These are phyloP conservation scores for Taenaris catops DNA, from an alignment of 2,888 invertebrate species.

Conservation along the genomic window DNA sequence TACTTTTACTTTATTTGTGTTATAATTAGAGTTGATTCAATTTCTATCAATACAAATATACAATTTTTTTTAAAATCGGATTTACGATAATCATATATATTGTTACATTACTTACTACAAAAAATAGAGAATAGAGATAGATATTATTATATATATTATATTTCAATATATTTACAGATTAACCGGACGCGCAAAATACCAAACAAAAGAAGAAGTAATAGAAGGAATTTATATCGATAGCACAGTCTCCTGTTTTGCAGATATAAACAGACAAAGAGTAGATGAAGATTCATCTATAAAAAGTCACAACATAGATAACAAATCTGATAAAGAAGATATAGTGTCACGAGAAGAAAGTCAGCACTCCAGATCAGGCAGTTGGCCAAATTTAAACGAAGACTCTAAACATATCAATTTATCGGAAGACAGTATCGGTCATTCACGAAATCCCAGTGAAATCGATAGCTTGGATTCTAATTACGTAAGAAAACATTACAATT, in stretches of 20 bases:
- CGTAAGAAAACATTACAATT: conserved; percentile 77
- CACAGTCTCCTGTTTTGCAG: conserved; percentile 72
- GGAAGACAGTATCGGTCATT: conserved; percentile 72
- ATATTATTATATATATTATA: conserved; percentile 10
- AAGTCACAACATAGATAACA: conserved; percentile 40
- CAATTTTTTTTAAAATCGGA: too few relatives aligned
- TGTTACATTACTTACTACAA: too few relatives aligned
- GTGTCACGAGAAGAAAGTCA: conserved; percentile 54
- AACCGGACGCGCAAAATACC: conserved; percentile 69
- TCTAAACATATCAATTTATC: conserved; percentile 59
- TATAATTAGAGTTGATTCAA: too few relatives aligned
- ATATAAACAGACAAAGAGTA: conserved; percentile 61
- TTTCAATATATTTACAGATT: conserved; percentile 43
- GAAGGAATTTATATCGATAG: conserved; percentile 75
- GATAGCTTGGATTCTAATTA: conserved; percentile 81
- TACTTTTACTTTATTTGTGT: too few relatives aligned
- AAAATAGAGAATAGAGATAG: too few relatives aligned
- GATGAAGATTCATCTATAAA: conserved; percentile 41
- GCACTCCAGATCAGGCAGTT: conserved; percentile 64
- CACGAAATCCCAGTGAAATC: conserved; percentile 75
- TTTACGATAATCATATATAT: too few relatives aligned
- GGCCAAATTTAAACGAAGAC: conserved; percentile 70
- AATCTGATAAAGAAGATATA: conserved; percentile 55
- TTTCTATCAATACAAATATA: too few relatives aligned
- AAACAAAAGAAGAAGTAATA: conserved; percentile 72